Evolutionary conservation across 2,797 vertebrate genomes (phyloP), one percentile per base, ranked within the genome.

Genomic region (Loris lydekkerianus): DNA sequence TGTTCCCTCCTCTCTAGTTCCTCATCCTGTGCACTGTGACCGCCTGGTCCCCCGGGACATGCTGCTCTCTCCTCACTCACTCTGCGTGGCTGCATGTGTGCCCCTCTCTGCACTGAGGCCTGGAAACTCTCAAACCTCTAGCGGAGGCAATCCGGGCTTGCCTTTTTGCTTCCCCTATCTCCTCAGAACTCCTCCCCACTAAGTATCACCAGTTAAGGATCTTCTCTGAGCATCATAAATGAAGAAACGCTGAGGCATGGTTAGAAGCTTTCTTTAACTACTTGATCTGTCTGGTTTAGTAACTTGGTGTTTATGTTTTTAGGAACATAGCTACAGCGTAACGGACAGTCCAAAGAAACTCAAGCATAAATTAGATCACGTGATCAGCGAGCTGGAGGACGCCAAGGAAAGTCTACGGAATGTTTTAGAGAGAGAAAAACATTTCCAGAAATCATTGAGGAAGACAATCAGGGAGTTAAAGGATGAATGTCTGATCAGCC

Each of bases 271-370:
- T 73, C 8, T 63, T 37, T 93, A 82, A 92, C 27, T 60, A 10
- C 49, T 87, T 87, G 18, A 80, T 37, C 43, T 91, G 15, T 91
- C 20, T 92, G 61, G 53, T 72, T 85, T 96, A 94, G 67, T 94
- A 95, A 86, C 91, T 85, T 73, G 69, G 43, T 94, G 14, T 95
- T 95, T 97, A 40, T 97, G 40, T 96, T 98, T 97, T 95, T 80
- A 98, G 97, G 97, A 98, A 81, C 97, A 97, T 81, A 97, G 97
- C 96, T 98, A 98, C 97, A 97, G 97, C 95, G 92, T 97, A 84
- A 97, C 95, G 97, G 97, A 97, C 94, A 98, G 97, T 81, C 97
- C 97, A 87, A 97, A 97, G 97, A 97, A 97, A 85, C 97, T 98
- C 90, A 98, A 97, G 67, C 96, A 94, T 95, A 97, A 97, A 94